Base-by-base conservation (phyloP, 2,797 vertebrate genomes). In the Melanitta fusca region DNA sequence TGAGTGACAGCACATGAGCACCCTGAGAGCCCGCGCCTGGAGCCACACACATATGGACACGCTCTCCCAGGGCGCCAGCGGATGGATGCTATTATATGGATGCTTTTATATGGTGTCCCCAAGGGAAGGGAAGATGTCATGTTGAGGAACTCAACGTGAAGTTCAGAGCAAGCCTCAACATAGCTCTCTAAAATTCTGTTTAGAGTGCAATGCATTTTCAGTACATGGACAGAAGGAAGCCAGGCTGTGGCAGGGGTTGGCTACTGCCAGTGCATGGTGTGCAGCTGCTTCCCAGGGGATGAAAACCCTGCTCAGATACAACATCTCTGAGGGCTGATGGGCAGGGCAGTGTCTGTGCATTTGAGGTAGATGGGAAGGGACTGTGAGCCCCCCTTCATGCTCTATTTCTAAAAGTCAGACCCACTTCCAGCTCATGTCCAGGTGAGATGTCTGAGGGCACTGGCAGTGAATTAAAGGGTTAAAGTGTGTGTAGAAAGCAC, bases 41-140 rank as follows among this genome's bases (percentile, higher is more conserved):
- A 57, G 54, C 39, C 4, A 0, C 53, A 8, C 53, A 45, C 71
- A 8, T 11, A 36, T 0, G 6, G 8, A 45, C 64, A 18, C 0
- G 0, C n/a, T 34, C 8, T 39, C 53, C 54, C 36, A 16, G 0
- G 0, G 71, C 5, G 0, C 36, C 73, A 77, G 73, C 1, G 12
- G n/a, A 49, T 27, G 68, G 62, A 91, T 85, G 60, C 41, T 74
- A 36, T 22, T 25, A 16, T 22, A 17, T 9, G 20, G 15, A 38
- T 22, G 25, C 11, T 43, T 64, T 43, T 32, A 65, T 65, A 53
- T n/a, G 64, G 60, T 85, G 20, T 30, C 58, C 84, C n/a, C 61
- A 71, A 17, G 65, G 61, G 79, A 80, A 80, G 34, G 65, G 51
- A 80, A 91, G 78, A 75, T 2, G 0, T 64, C 3, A 0, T n/a